These are phyloP conservation scores for Paratilapia polleni DNA, from an alignment of 2,113 vertebrate species.

Conservation along the genomic window DNA sequence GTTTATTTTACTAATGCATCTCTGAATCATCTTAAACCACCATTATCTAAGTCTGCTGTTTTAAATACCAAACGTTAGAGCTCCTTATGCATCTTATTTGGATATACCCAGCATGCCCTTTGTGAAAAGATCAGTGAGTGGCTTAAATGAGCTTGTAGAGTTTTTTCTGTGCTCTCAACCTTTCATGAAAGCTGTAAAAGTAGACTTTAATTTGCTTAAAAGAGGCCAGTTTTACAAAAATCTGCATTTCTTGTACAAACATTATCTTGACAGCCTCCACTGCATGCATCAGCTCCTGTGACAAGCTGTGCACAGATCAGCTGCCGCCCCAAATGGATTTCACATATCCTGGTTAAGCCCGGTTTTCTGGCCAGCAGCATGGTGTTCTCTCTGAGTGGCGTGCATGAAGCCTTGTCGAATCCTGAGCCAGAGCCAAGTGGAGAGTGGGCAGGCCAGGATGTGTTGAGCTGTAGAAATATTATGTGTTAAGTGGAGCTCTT, in stretches of 20 bases:
- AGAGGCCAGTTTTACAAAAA: not conserved
- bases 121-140: not conserved
- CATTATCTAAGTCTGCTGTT: not conserved
- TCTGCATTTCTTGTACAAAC: not conserved
- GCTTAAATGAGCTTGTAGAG: not conserved
- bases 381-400: not conserved
- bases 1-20: not conserved
- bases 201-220: not conserved
- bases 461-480: slow-evolving; percentile 42
- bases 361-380: not conserved
- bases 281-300: slow-evolving; percentile 9
- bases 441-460: slow-evolving; percentile 29
- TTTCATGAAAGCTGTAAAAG: not conserved
- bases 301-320: slow-evolving; percentile 19
- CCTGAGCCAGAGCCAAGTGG: slow-evolving; percentile 19
- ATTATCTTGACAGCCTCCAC: not conserved
- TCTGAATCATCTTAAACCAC: slow-evolving; percentile 3
- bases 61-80: slow-evolving; percentile 22
- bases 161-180: no score
- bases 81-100: slow-evolving; percentile 23
- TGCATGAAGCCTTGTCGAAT: slow-evolving; percentile 9
- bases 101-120: not conserved
- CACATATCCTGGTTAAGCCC: slow-evolving; percentile 14
- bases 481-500: slow-evolving; percentile 14
- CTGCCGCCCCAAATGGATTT: slow-evolving; percentile 16